phyloP scores from a whole-genome alignment of 2,888 invertebrate genomes.

The Drosophila borborema region DNA sequence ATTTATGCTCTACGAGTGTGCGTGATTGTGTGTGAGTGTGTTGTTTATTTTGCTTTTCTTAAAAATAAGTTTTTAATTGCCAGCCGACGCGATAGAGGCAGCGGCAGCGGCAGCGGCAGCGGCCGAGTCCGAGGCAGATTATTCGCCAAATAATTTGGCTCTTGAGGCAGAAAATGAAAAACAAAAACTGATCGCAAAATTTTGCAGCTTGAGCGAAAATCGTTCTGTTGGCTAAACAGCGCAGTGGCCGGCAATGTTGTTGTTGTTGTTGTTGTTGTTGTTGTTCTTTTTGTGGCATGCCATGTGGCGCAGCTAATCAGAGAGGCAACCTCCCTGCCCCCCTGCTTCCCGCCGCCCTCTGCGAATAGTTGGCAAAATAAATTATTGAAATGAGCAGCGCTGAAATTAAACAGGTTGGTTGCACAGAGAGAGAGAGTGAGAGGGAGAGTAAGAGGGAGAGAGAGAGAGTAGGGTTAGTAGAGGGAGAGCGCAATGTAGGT shows the following conservation, averaged over 20 bases:
- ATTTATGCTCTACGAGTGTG: conserved; percentile 38
- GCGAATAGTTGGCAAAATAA: conserved; percentile 71
- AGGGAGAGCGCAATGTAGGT: not conserved
- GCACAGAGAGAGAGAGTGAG: conserved; percentile 27
- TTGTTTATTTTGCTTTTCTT: conserved; percentile 63
- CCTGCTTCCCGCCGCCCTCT: not conserved
- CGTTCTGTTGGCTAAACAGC: conserved; percentile 57
- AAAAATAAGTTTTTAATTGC: conserved; percentile 80
- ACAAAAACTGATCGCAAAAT: conserved; percentile 44
- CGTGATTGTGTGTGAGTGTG: conserved; percentile 5
- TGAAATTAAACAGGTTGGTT: conserved; percentile 80
- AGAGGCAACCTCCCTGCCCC: not conserved
- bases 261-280: not conserved
- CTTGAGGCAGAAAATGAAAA: conserved; percentile 48
- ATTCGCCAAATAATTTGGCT: conserved; percentile 84
- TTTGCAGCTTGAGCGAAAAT: conserved; percentile 63
- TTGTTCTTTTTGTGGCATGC: conserved; percentile 10
- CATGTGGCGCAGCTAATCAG: conserved; percentile 61
- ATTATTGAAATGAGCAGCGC: conserved; percentile 75
- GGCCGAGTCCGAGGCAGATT: conserved; percentile 74
- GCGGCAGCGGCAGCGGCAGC: conserved; percentile 15
- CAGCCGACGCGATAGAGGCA: conserved; percentile 13
- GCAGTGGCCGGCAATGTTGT: conserved; percentile 10
- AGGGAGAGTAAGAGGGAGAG: not conserved
- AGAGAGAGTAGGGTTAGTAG: not conserved